phyloP scores from a whole-genome alignment of 1,140 invertebrate genomes.

The Nasonia longicornis region DNA sequence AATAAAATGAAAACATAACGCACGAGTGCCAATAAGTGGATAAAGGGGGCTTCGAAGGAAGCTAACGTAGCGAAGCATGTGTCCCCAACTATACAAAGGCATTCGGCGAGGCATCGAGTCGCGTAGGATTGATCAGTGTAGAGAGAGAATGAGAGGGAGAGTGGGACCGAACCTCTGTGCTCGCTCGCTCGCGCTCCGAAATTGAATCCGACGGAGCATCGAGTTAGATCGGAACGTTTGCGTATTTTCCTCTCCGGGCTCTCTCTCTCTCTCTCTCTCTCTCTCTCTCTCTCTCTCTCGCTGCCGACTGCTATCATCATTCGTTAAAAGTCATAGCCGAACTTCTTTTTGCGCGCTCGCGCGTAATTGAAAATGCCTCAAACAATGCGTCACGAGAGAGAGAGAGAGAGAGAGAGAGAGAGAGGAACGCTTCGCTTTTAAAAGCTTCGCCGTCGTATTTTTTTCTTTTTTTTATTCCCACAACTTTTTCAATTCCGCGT shows the following conservation, averaged over 20 bases:
- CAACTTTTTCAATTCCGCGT: constrained; percentile 4
- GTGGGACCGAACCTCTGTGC: neutral
- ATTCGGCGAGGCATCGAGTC: neutral
- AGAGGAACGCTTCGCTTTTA: neutral
- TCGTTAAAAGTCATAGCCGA: constrained; percentile 27
- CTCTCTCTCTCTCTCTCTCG: neutral
- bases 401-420: neutral
- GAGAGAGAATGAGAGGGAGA: neutral
- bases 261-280: neutral
- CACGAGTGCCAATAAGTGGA: neutral
- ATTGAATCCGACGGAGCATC: constrained; percentile 19
- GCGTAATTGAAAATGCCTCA: constrained; percentile 33
- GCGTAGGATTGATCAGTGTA: neutral
- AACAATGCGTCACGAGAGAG: constrained; percentile 22
- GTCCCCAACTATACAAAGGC: neutral
- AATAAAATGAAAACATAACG: neutral
- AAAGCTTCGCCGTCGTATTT: neutral
- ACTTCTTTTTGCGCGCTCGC: constrained; percentile 1
- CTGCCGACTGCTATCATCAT: constrained; percentile 1
- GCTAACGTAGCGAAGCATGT: neutral
- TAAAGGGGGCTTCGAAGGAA: neutral
- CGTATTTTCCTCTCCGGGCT: constrained; percentile 7
- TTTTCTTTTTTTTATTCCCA: neutral
- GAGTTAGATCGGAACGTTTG: constrained; percentile 16
- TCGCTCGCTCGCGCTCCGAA: neutral